Evolutionary conservation across 2,113 vertebrate genomes (phyloP), one percentile per base, ranked within the genome.

Genomic region (Tragelaphus scriptus): DNA sequence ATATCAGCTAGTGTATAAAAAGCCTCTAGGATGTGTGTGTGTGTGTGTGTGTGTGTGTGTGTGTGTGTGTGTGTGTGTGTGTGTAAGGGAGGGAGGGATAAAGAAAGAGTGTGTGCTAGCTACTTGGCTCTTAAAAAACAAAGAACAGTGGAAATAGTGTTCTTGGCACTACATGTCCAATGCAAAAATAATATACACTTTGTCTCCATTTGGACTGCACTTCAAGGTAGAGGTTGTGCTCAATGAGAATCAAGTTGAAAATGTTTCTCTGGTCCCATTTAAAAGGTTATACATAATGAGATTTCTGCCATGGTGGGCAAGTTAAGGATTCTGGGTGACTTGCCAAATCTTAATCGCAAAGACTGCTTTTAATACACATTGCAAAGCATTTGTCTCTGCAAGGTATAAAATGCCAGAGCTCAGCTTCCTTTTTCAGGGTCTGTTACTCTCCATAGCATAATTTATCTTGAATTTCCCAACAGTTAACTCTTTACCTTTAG

Each of bases 281-380:
- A 93, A 98, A 98, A 98, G 97, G 95, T 95, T 97, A 98, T 91
- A 97, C 59, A 88, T 97, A 97, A 97, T 98, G 97, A 98, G 87
- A 97, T 97, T 98, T 95, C 87, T 95, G 87, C 44, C 2, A 1
- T 94, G 44, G 91, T 94, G 65, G 85, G 89, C 90, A 97, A 98
- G 87, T 97, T 97, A 93, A 97, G 77, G 93, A 98, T 98, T 97
- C 89, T 96, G 96, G 85, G 91, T 95, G 63, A 92, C 95, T 96
- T 98, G 97, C 95, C 97, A 98, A 94, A 97, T 98, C 94, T 97
- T 96, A 91, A 97, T 97, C 21, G 0, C 49, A 90, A 79, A 75
- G 63, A 95, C 28, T 84, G 49, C 51, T 97, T 98, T 98, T 96
- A 95, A 96, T 95, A 96, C 87, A 97, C 68, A 90, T 86, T 95